Evolutionary conservation across 2,113 vertebrate genomes (phyloP), one percentile per base, ranked within the genome.

Genomic region (Prolemur simus): DNA sequence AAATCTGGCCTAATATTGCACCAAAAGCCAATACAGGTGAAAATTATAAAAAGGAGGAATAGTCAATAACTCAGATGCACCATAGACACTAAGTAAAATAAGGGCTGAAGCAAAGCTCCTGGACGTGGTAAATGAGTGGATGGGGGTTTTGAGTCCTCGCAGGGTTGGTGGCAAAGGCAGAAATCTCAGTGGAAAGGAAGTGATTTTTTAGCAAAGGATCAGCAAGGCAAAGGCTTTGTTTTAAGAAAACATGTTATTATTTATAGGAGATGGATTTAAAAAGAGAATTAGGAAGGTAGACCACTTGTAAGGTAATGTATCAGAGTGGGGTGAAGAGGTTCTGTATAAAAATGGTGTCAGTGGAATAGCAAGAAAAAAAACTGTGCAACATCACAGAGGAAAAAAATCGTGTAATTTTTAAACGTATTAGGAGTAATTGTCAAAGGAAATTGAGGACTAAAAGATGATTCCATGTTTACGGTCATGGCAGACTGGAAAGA

Each of bases 141-240:
- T 27, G 7, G 3, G 3, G 4, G 17, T 82, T 15, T 8, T 3
- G 37, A n/a, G 34, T 8, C 23, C 4, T n/a, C 29, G 9, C 25
- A 66, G 17, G 39, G 13, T 29, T 2, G 32, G 17, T 25, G 34
- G 49, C 11, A 80, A 68, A 58, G 42, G 2, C 4, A 64, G 87
- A 39, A 71, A 21, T 15, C 14, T 80, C 25, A n/a, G 2, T 25
- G 60, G 25, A 56, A 73, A 87, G 29, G 4, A 88, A 86, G 10
- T 0, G 34, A 9, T 0, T 49, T 83, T 37, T 58, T 8, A 63
- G 49, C 39, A 77, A 64, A 81, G 34, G 21, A 14, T 18, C 27
- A 56, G 52, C 3, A 54, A 32, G 47, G 29, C 17, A 74, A 90
- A 60, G 47, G 21, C 37, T n/a, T 71, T 78, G 25, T 66, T 86